Evolutionary conservation across 2,888 invertebrate species (phyloP).

Genomic region (Meghimatium bilineatum): DNA sequence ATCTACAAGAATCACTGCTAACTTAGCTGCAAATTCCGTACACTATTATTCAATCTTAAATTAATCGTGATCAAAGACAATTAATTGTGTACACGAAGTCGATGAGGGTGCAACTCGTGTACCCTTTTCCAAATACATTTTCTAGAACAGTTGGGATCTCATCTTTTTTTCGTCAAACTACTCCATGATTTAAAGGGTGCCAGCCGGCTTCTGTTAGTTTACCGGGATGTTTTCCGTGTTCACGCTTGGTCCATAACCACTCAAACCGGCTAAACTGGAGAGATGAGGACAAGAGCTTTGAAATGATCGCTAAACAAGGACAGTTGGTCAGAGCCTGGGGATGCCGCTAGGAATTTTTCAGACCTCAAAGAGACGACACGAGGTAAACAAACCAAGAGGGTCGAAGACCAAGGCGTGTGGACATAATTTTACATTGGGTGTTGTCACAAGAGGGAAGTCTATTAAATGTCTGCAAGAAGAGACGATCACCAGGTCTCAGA

Average conservation of each 20-base stretch:
- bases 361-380: slow-evolving; percentile 19
- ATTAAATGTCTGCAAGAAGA: slow-evolving; percentile 18
- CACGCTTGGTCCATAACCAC: slow-evolving; percentile 25
- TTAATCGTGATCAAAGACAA: too few relatives aligned
- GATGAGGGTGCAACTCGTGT: too few relatives aligned
- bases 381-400: slow-evolving; percentile 34
- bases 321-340: slow-evolving; percentile 37
- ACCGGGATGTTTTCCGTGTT: not conserved
- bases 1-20: too few relatives aligned
- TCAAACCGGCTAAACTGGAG: slow-evolving; percentile 25
- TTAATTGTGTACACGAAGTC: too few relatives aligned
- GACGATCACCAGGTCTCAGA: not conserved
- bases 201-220: slow-evolving; percentile 31
- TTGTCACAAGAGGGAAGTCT: slow-evolving; percentile 41
- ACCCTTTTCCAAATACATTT: not conserved
- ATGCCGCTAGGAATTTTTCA: slow-evolving; percentile 36
- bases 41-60: too few relatives aligned
- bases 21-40: too few relatives aligned
- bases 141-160: not conserved
- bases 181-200: not conserved
- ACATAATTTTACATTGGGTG: slow-evolving; percentile 44
- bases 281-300: not conserved
- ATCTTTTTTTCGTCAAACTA: not conserved
- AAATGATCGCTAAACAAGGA: slow-evolving; percentile 45
- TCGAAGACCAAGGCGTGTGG: slow-evolving; percentile 30